Evolutionary conservation across 2,797 vertebrate species (phyloP), one percentile per base, ranked within the genome.

Genomic region (Labroides dimidiatus): DNA sequence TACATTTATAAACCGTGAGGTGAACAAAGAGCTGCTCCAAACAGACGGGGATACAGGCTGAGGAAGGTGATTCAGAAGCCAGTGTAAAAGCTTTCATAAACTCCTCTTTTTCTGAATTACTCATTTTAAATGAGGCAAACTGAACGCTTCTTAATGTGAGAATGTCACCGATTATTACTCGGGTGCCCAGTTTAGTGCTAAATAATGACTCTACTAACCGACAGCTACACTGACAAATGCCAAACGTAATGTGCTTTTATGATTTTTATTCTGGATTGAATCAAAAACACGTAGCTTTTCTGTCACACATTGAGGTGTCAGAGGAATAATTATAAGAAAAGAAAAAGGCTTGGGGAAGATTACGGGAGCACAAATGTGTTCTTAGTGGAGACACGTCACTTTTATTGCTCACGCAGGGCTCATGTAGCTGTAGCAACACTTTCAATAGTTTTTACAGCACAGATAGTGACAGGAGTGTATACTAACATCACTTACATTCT

Each of bases 121-220:
- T 6, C 23, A 1, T 21, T 47, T 12, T 21, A 3, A 14, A 69
- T 17, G 52, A 60, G 10, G 16, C 64, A 1, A 23, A 45, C 64
- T 37, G 20, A 47, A 10, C 36, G 19, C 5, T 65, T 59, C 24
- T 54, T 14, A 17, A 59, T 77, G 62, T 57, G 69, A 5, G 67
- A 58, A 69, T 67, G 75, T 79, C 72, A 60, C 21, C 23, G n/a
- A 56, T 71, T 60, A 70, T 81, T 43, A 74, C 60, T 36, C 33
- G 0, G 39, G 39, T 24, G 37, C 17, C 50, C 20, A 1, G 3
- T 76, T 67, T 50, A 19, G 13, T 51, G 63, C 57, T 23, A 0
- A 7, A 4, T 58, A 51, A 75, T 71, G 60, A 58, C 4, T 21
- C 13, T 17, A 69, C 39, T 62, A 82, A 69, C 59, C 2, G 24